These are phyloP conservation scores for Meles meles DNA, from an alignment of 2,113 vertebrate species.

Conservation along the genomic window DNA sequence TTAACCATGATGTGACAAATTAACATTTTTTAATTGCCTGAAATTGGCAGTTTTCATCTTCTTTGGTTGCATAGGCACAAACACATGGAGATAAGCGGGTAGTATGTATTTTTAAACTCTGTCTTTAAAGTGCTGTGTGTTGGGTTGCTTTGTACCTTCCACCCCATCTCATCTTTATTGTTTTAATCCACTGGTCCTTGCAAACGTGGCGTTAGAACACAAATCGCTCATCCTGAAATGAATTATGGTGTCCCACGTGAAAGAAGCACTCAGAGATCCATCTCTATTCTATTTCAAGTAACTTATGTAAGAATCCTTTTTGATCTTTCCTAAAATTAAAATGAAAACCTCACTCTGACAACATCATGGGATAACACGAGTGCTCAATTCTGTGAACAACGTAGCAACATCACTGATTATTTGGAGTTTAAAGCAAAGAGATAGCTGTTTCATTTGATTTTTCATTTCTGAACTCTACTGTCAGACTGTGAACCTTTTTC, in stretches of 20 bases:
- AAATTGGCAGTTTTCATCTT: not conserved
- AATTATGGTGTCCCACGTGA: not conserved
- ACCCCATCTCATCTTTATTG: not conserved
- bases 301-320: constrained; percentile 14
- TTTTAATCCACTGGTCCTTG: not conserved
- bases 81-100: not conserved
- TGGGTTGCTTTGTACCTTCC: not conserved
- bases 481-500: not conserved
- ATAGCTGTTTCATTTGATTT: constrained; percentile 8
- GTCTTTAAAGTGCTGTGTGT: not conserved
- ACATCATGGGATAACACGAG: not conserved
- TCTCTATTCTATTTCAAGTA: constrained; percentile 18
- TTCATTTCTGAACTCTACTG: constrained; percentile 33
- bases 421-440: constrained; percentile 12
- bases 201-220: not conserved
- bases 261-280: constrained; percentile 14
- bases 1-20: not conserved
- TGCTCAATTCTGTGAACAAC: not conserved
- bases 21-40: not conserved
- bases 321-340: constrained; percentile 58
- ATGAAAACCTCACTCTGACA: constrained; percentile 14
- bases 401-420: not conserved
- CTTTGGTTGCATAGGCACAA: not conserved
- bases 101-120: not conserved
- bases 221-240: constrained; percentile 6